Conservation (phyloP, 2,797 vertebrate species). For the Protonibea diacanthus region DNA sequence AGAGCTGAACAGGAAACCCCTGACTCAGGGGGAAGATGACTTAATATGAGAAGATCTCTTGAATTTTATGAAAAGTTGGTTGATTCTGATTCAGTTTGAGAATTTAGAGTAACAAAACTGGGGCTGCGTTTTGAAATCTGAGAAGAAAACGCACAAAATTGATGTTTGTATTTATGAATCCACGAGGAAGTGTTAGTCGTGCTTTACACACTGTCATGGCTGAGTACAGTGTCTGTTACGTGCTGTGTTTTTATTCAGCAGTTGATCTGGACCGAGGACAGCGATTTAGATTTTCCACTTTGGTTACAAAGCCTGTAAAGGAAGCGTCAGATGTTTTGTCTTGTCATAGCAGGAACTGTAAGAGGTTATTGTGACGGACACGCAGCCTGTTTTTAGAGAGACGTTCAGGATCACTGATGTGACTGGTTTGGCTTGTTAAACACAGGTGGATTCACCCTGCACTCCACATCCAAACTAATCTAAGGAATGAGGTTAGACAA, state of each 20-base stretch:
- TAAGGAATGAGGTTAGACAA: neutral
- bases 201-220: neutral
- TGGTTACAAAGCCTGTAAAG: neutral
- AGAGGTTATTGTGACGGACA: neutral
- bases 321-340: neutral
- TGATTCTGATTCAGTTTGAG: neutral
- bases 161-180: too few species aligned
- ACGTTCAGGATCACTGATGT: neutral
- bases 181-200: neutral
- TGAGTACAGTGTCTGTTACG: neutral
- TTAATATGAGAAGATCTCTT: too few species aligned
- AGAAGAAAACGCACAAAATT: neutral
- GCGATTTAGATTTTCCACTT: constrained; percentile 28
- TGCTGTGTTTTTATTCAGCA: constrained; percentile 5
- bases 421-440: neutral
- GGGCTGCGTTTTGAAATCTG: too few species aligned
- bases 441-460: neutral
- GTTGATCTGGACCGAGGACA: constrained; percentile 8
- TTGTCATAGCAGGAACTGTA: neutral
- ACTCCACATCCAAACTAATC: too few species aligned
- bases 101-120: neutral
- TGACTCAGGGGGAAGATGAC: too few species aligned
- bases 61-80: too few species aligned
- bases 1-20: too few species aligned
- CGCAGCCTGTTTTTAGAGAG: neutral